Base-by-base conservation (phyloP, 1,140 invertebrate genomes). In the Lycorma delicatula region DNA sequence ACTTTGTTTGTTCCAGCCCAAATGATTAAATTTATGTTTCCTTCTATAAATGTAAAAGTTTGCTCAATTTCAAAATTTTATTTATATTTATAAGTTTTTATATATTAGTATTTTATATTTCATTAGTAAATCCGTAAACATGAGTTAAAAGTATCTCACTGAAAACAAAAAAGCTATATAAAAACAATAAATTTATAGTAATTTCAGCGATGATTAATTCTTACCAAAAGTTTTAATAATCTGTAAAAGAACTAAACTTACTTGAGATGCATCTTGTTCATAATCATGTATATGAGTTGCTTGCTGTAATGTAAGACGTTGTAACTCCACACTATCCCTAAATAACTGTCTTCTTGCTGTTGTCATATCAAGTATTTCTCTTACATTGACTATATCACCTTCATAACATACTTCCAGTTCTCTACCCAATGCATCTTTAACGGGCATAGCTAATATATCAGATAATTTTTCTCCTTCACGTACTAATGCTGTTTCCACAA, bases 401-500 rank as follows among this genome's bases (percentile, higher is more conserved):
- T 77, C 79, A 60, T 87, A 88, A 74, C 89, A 82, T 6, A 87
- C 78, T 13, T 76, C 73, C 63, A 89, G 77, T 68, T 88, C 86
- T 59, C 84, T 76, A 20, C 85, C 84, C 52, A 86, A 73, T 0
- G 86, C 84, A 71, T 89, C 86, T 72, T 89, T 89, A 38, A 89
- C 79, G 9, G 86, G 86, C 75, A 88, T 82, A 6, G 86, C 85
- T 50, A 90, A 74, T 69, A 89, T 79, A 70, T 89, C 87, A 22
- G 86, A 81, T 26, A 91, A 71, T 65, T 84, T 87, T 70, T 89
- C 86, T 13, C 87, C 87, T 72, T 88, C 85, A 63, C 81, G 79
- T n/a, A 82, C 74, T 55, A 88, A 75, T 67, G 86, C 81, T 48
- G 75, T 74, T 69, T 83, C 83, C 47, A 86, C 73, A 27, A 72